phyloP scores from a whole-genome alignment of 2,113 vertebrate genomes.

The Microtus ochrogaster region DNA sequence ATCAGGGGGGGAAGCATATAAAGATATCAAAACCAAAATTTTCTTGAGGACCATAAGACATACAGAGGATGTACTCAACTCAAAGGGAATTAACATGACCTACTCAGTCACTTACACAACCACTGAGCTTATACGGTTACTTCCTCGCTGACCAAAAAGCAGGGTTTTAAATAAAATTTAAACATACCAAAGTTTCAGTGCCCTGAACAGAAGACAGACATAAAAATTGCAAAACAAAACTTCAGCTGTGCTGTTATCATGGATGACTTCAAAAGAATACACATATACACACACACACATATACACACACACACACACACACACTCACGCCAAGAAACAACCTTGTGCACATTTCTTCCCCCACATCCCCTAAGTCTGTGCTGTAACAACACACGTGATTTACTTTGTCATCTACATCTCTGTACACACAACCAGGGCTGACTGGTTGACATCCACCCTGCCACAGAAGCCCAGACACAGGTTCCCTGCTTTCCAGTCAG shows the following conservation, averaged over 20 bases:
- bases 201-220: background rate
- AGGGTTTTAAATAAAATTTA: conserved; percentile 31
- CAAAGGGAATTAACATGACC: conserved; percentile 46
- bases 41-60: conserved; percentile 64
- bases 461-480: background rate
- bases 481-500: background rate
- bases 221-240: background rate
- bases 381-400: background rate
- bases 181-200: background rate
- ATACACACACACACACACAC: background rate
- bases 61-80: conserved; percentile 34
- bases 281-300: background rate
- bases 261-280: background rate
- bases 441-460: background rate
- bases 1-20: conserved; percentile 82
- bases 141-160: conserved; percentile 22
- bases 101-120: conserved; percentile 6
- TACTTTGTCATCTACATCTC: background rate
- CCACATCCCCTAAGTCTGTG: background rate
- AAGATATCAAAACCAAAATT: conserved; percentile 77
- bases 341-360: background rate
- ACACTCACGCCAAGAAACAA: rapidly evolving
- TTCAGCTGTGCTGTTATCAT: background rate
- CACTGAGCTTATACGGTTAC: background rate
- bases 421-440: background rate